These are phyloP conservation scores for Pseudomyrmex concolor DNA, from an alignment of 1,140 invertebrate genomes.

Conservation along the genomic window DNA sequence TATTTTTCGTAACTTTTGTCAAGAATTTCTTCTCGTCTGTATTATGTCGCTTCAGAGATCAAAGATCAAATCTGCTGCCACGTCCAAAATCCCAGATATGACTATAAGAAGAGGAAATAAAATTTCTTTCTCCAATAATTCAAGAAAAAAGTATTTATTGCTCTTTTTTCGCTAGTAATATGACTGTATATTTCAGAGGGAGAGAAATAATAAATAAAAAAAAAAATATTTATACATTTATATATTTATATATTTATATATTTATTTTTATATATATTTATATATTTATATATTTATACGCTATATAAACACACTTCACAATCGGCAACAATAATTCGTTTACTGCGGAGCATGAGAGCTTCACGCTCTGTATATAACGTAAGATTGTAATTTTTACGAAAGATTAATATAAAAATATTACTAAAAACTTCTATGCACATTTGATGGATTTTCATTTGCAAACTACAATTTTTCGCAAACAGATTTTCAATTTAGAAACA, in stretches of 20 bases:
- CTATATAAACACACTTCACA: too few species aligned
- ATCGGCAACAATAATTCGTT: too few species aligned
- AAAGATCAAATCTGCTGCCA: slow-evolving; percentile 30
- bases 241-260: background rate
- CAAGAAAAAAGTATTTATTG: background rate
- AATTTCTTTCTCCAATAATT: slow-evolving; percentile 38
- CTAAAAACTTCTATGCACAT: slow-evolving; percentile 1
- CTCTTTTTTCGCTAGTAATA: background rate
- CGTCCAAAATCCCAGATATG: slow-evolving; percentile 21
- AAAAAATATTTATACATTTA: background rate
- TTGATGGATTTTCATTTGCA: background rate
- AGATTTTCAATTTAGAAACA: slow-evolving; percentile 20
- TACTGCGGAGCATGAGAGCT: too few species aligned
- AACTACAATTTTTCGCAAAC: slow-evolving; percentile 31
- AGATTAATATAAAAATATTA: slow-evolving; percentile 27
- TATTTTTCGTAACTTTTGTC: slow-evolving; percentile 20
- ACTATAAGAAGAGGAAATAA: slow-evolving; percentile 31
- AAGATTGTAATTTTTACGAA: too few species aligned
- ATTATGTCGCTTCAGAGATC: background rate
- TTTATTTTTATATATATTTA: too few species aligned
- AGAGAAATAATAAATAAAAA: background rate
- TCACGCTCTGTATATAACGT: too few species aligned
- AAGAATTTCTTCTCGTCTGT: slow-evolving; percentile 23
- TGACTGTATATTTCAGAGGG: background rate
- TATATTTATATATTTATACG: background rate